Conservation (phyloP, 2,113 vertebrate species). For the Cathartes aura region DNA sequence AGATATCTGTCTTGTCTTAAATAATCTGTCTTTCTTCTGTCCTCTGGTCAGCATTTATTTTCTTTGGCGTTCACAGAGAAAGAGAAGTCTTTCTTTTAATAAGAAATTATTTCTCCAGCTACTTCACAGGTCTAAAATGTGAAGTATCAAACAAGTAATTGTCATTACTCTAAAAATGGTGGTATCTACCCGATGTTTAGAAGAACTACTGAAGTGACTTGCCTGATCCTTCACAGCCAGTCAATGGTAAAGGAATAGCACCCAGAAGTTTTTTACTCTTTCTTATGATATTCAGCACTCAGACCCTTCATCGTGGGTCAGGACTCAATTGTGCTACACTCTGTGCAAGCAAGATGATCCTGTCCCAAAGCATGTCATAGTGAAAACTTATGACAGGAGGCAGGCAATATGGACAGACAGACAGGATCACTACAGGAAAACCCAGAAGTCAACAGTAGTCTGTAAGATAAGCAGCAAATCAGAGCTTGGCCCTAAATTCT, state of each 20-base stretch:
- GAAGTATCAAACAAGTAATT: not conserved
- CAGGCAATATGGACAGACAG: not conserved
- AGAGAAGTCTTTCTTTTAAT: not conserved
- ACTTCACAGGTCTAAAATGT: not conserved
- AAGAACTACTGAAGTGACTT: not conserved
- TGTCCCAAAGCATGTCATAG: not conserved
- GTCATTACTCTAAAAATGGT: not conserved
- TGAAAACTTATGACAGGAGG: not conserved
- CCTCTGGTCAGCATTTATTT: not conserved
- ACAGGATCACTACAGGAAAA: not conserved
- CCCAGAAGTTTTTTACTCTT: not conserved
- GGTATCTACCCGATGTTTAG: not conserved
- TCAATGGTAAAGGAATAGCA: not conserved
- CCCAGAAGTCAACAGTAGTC: not conserved
- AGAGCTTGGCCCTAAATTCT: not conserved
- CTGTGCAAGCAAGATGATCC: not conserved
- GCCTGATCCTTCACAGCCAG: not conserved
- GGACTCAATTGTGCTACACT: not conserved
- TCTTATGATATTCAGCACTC: not conserved
- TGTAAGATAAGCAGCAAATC: not conserved
- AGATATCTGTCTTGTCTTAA: not conserved
- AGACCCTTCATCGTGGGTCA: not conserved
- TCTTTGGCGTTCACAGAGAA: not conserved
- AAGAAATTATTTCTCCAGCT: not conserved
- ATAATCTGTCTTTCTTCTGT: not conserved